phyloP scores from a whole-genome alignment of 2,797 vertebrate genomes.

The Syngnathus acus region DNA sequence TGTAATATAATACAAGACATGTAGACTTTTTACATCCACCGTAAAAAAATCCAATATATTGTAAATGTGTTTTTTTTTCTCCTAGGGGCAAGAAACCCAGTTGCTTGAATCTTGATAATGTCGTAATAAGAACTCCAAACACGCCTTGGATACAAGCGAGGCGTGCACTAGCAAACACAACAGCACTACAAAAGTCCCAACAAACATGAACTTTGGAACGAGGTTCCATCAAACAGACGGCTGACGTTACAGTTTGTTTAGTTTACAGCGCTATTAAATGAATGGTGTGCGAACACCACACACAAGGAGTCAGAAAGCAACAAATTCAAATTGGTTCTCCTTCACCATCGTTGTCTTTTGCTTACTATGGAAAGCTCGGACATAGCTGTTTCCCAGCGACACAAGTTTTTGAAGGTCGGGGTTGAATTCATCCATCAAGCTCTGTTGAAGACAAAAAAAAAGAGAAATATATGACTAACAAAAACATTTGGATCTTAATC shows the following conservation, averaged over 20 bases:
- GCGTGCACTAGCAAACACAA: slow-evolving; percentile 11
- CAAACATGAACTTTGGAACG: slow-evolving; percentile 46
- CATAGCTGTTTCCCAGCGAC: slow-evolving; percentile 83
- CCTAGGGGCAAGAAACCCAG: background rate
- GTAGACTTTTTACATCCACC: background rate
- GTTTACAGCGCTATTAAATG: slow-evolving; percentile 27
- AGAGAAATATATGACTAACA: background rate
- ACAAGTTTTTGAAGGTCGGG: slow-evolving; percentile 85
- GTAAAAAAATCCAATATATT: background rate
- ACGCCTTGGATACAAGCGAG: slow-evolving; percentile 10
- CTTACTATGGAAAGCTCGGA: slow-evolving; percentile 83
- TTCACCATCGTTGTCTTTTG: background rate
- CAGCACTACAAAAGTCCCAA: slow-evolving; percentile 19
- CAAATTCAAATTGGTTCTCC: background rate
- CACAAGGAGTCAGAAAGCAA: background rate
- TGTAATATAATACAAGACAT: background rate
- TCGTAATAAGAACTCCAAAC: slow-evolving; percentile 4
- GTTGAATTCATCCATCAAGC: slow-evolving; percentile 87
- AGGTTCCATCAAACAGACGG: slow-evolving; percentile 6
- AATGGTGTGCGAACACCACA: background rate
- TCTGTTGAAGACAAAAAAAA: slow-evolving; percentile 63
- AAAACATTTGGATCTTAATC: background rate
- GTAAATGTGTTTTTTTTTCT: background rate
- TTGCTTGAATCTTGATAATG: slow-evolving; percentile 12
- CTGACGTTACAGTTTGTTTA: slow-evolving; percentile 12